These are phyloP conservation scores for Iselma pallidipennis DNA, from an alignment of 2,888 invertebrate species.

Conservation along the genomic window DNA sequence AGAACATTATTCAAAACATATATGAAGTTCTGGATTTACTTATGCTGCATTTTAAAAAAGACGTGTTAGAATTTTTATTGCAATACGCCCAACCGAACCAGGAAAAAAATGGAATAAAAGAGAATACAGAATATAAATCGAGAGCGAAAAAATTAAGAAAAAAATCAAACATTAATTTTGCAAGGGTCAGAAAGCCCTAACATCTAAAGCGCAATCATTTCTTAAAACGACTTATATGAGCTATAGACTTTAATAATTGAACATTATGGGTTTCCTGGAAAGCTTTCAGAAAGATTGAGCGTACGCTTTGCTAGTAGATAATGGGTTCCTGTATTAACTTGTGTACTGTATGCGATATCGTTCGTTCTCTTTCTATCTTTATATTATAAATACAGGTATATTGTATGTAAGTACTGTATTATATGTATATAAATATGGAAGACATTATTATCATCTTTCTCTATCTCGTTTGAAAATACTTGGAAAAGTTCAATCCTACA, in stretches of 20 bases:
- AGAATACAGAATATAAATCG: no score
- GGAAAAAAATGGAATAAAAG: no score
- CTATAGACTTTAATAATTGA: constrained; percentile 59
- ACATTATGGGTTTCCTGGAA: constrained; percentile 55
- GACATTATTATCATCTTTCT: not conserved
- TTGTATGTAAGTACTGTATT: no score
- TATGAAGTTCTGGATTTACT: constrained; percentile 39
- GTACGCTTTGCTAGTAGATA: constrained; percentile 42
- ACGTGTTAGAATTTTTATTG: constrained; percentile 8
- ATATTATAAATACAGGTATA: not conserved
- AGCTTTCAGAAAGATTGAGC: constrained; percentile 57
- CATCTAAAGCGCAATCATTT: constrained; percentile 49
- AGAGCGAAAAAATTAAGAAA: constrained; percentile 41
- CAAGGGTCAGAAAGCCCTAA: constrained; percentile 40
- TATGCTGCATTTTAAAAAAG: constrained; percentile 35
- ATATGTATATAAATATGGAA: not conserved
- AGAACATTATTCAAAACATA: constrained; percentile 41
- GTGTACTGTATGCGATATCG: constrained; percentile 14
- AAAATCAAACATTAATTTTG: constrained; percentile 54
- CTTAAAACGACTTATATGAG: constrained; percentile 57
- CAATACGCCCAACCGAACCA: constrained; percentile 29
- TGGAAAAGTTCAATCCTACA: not conserved
- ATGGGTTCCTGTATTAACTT: constrained; percentile 46
- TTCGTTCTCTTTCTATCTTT: constrained; percentile 2
- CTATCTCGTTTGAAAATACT: not conserved